Evolutionary conservation across 2,113 vertebrate genomes (phyloP).

Genomic region (Seriola dumerili): DNA sequence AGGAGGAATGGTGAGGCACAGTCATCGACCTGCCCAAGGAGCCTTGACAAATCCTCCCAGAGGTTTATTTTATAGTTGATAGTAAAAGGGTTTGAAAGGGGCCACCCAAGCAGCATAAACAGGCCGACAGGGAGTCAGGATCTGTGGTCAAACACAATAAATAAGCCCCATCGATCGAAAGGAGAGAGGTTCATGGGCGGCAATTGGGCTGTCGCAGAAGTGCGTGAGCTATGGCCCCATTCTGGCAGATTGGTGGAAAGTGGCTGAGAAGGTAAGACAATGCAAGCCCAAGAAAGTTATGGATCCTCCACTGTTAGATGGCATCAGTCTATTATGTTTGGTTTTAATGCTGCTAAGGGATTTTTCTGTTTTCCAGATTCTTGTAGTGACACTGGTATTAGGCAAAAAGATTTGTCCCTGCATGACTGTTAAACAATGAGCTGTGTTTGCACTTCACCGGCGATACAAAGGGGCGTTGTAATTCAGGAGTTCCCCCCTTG

Average conservation of each 20-base stretch:
- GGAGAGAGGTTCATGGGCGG: conserved; percentile 44
- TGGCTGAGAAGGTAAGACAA: conserved; percentile 31
- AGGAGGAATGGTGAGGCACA: conserved; percentile 4
- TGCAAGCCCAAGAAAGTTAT: conserved; percentile 1
- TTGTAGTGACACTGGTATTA: not conserved
- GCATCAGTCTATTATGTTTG: not conserved
- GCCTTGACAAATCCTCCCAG: conserved; percentile 33
- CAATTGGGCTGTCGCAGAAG: conserved; percentile 40
- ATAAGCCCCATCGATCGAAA: conserved; percentile 50
- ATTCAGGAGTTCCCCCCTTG: not conserved
- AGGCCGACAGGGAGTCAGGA: conserved; percentile 16
- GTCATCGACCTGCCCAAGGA: conserved; percentile 36
- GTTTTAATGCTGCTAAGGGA: not conserved
- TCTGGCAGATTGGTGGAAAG: conserved; percentile 12
- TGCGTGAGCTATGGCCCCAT: conserved; percentile 28
- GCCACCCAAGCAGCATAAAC: conserved; percentile 31
- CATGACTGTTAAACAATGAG: not conserved
- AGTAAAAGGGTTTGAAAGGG: conserved; percentile 35
- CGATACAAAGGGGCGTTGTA: not conserved
- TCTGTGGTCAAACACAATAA: conserved; percentile 53
- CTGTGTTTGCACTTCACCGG: not conserved
- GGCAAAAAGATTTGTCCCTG: not conserved
- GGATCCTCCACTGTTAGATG: not conserved
- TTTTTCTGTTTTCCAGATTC: not conserved
- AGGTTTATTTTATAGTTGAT: conserved; percentile 53